Base-by-base conservation (phyloP, 53 echinoderm and acorn worm genomes). In the Luidia sarsii region DNA sequence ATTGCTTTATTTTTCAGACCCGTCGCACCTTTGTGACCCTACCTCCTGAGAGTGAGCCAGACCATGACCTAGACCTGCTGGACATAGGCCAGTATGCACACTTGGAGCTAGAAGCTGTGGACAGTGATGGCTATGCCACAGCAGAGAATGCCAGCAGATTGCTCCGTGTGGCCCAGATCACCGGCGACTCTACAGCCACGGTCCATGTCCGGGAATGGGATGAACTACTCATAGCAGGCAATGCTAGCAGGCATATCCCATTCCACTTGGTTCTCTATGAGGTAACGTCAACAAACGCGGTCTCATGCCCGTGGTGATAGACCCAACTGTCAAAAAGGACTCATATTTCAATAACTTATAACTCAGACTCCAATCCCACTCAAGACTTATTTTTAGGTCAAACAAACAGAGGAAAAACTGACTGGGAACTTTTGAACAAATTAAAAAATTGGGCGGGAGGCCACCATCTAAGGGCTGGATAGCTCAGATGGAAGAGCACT, bases 61-160 rank as follows among this genome's bases (percentile, higher is more conserved):
- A 94, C 45, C 90, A 91, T 70, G 67, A 86, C 61, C 41, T 94
- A 0, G 94, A 94, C 67, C 71, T 94, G 30, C 52, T 94, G 48
- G 94, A 94, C 75, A 63, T 94, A 4, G 94, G 94, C 30, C 82
- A 86, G 32, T 86, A 83, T 46, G 89, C 94, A 19, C 94, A 94
- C 39, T 65, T 86, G 8, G 91, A 91, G 39, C 39, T 94, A 10
- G 91, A 94, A 66, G 91, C 94, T 31, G 88, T 90, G 1, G 91
- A 91, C 53, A 34, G 53, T 15, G 70, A 86, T 9, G 85, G 86
- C 43, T 59, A 50, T 24, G 85, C 89, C 15, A 70, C 79, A 10
- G 41, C 39, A 1, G 84, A 74, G 66, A 57, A 87, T 51, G 6
- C 50, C 3, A 62, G 50, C 21, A 60, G 94, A 24, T 34, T 37